These are phyloP conservation scores for Psilanteris sp. DNA, from an alignment of 1,140 invertebrate genomes.

Conservation along the genomic window DNA sequence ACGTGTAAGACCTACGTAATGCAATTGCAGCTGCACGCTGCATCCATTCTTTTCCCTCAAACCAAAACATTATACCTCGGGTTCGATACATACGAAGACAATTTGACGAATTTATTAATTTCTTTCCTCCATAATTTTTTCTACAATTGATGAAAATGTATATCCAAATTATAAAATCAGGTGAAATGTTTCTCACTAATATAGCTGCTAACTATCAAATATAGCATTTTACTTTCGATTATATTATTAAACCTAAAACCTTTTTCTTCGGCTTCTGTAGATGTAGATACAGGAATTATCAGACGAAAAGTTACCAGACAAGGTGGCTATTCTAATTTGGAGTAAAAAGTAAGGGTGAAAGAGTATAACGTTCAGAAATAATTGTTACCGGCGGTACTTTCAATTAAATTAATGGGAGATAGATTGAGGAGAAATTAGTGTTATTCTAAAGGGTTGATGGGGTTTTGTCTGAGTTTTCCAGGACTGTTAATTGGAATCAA, in stretches of 20 bases:
- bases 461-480: constrained; percentile 6
- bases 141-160: too few species aligned
- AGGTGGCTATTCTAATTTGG: constrained; percentile 39
- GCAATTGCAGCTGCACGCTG: constrained; percentile 48
- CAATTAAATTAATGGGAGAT: constrained; percentile 26
- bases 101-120: constrained; percentile 31
- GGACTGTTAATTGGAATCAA: constrained; percentile 9
- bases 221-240: too few species aligned
- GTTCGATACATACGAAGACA: constrained; percentile 21
- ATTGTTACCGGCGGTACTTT: constrained; percentile 28
- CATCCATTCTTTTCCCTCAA: constrained; percentile 35
- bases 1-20: constrained; percentile 48
- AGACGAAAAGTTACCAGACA: constrained; percentile 16
- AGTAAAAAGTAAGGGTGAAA: constrained; percentile 16
- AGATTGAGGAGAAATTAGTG: constrained; percentile 7
- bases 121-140: too few species aligned
- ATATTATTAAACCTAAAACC: too few species aligned
- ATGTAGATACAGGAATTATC: constrained; percentile 4
- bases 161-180: too few species aligned
- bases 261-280: too few species aligned
- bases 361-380: constrained; percentile 32
- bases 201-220: too few species aligned
- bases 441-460: constrained; percentile 29
- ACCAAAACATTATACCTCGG: constrained; percentile 7
- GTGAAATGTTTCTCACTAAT: too few species aligned